Conservation (phyloP, 2,888 invertebrate genomes). For the Cryptus viduatorius region DNA sequence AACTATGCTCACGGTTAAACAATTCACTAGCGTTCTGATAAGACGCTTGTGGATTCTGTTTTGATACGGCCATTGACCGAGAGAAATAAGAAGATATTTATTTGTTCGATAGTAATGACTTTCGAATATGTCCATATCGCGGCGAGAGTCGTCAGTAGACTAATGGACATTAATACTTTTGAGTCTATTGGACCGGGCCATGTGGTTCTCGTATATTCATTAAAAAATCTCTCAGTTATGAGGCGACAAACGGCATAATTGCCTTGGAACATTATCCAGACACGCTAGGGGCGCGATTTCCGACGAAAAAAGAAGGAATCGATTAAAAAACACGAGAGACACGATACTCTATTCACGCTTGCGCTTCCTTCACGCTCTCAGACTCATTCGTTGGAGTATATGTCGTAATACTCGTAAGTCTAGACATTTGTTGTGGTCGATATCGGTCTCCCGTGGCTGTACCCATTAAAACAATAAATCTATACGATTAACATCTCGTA, state of each 20-base stretch:
- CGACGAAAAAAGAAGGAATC: not conserved
- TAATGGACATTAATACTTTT: constrained; percentile 4
- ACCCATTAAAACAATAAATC: no score
- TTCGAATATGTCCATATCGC: constrained; percentile 62
- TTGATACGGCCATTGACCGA: constrained; percentile 67
- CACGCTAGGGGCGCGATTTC: not conserved
- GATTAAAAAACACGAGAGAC: not conserved
- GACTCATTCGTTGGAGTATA: no score
- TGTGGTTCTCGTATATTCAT: constrained; percentile 25
- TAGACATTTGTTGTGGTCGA: no score
- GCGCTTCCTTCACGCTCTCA: no score
- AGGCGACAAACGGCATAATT: constrained; percentile 47
- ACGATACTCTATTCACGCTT: not conserved
- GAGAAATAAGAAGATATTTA: constrained; percentile 55
- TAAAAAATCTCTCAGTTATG: constrained; percentile 43
- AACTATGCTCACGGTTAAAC: constrained; percentile 26
- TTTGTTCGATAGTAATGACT: constrained; percentile 57
- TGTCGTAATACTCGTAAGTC: no score
- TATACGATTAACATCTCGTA: no score
- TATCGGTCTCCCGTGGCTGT: no score
- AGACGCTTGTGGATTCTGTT: constrained; percentile 37
- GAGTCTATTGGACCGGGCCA: not conserved
- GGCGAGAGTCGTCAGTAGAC: constrained; percentile 20
- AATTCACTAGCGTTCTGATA: constrained; percentile 23
- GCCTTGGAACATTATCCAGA: constrained; percentile 10